Base-by-base conservation (phyloP, 1,140 invertebrate species). In the Teleogryllus occipitalis region DNA sequence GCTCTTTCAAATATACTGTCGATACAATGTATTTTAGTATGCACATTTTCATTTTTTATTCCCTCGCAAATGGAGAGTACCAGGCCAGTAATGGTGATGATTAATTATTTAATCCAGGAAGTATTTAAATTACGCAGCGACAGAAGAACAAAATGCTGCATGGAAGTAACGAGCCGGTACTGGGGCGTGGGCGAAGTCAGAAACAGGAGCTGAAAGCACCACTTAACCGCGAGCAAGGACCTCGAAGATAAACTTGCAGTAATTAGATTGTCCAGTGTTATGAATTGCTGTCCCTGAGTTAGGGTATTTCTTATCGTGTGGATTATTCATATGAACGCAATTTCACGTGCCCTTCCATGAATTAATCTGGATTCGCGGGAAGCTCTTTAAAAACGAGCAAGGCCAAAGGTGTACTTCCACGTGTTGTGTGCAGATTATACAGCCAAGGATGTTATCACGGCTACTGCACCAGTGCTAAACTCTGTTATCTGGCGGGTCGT, bases 281-380 rank as follows among this genome's bases (percentile, higher is more conserved):
- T 65, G 54, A 65, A 65, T 14, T 14, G 18, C 18, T 10, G 54
- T 18, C 54, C 18, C 54, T 14, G 54, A 65, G 18, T 65, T 10
- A 65, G 54, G 54, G 54, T 14, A 65, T 65, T 65, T 18, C 54
- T 65, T 65, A 65, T 65, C 54, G 3, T 65, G 54, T 14, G 54
- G 54, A 65, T 65, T 65, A 65, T 65, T 65, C 54, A 65, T 65
- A 65, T 65, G 54, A 65, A 65, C 18, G 54, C 54, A 65, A 65
- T 65, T 65, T 65, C 54, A 65, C 0, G 54, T 65, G 54, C 54
- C 54, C 18, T 65, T 14, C 54, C 54, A 65, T 65, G 54, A 65
- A 65, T 14, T 65, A 65, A 65, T 65, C 54, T 7, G 54, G 54
- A 65, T 65, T 65, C 54, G 18, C 18, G 54, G 18, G 7, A 7